Evolutionary conservation across 2,888 invertebrate species (phyloP), one percentile per base, ranked within the genome.

Genomic region (Phortica okadai): DNA sequence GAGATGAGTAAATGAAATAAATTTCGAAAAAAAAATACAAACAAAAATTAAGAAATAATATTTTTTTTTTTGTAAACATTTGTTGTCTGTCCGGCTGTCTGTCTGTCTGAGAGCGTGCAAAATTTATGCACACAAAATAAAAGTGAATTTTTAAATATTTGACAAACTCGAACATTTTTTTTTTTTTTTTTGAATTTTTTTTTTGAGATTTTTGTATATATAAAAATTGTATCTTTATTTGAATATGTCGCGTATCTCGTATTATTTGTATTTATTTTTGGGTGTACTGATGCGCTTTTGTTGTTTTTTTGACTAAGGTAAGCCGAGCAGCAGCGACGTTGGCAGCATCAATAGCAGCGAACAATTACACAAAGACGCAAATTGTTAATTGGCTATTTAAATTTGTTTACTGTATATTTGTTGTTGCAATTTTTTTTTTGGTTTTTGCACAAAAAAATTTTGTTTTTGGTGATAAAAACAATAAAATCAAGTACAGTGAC

Each of bases 371-470:
- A 79, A 79, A 81, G 84, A 83, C 84, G 82, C 82, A 84, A 84
- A 84, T 84, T 84, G 84, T 84, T 84, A 84, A 84, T 84, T 84
- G 83, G 83, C 84, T 80, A 79, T 83, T 84, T 80, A 82, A 84
- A 82, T 80, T 84, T 79, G 77, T 80, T 14, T 76, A 25, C 10
- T 50, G 50, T 50, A 3, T 50, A 2, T 50, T 14, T 50, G 10
- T 14, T 50, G 8, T 50, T 50, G 8, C 50, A 6, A 50, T 45
- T 45, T 50, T 50, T 50, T 50, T 8, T 50, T 50, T 50, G 50
- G 8, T 50, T 50, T 50, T 50, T 14, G 50, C 50, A 14, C 50
- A 2, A 14, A 50, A 50, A 50, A 50, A 4, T 50, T 8, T 14
- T 0, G 50, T 50, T 33, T 50, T 8, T 14, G 50, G 50, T 50